Evolutionary conservation across 2,888 invertebrate species (phyloP), one percentile per base, ranked within the genome.

Genomic region (Drosophila neonasuta): DNA sequence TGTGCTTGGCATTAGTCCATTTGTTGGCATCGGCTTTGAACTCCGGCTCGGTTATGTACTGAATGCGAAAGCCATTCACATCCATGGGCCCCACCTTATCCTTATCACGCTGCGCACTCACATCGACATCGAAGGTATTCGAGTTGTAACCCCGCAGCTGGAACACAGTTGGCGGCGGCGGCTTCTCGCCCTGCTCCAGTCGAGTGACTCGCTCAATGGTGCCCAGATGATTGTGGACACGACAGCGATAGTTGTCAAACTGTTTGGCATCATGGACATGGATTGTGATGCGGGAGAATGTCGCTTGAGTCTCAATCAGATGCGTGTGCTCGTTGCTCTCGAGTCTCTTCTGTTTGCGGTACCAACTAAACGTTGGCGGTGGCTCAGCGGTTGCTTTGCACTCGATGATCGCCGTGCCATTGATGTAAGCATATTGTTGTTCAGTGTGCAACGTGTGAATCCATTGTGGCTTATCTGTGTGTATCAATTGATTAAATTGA

Each of bases 371-470:
- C 51, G 90, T 91, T n/a, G 93, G 92, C 13, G 91, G 90, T 0
- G 93, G 93, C 80, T 92, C 92, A 5, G 92, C 92, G 68, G 91
- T 91, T 56, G 92, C 93, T 80, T 92, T 90, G 89, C 94, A 94
- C 11, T 92, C 92, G 64, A 94, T 90, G 86, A 93, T 93, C 2
- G 92, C 92, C 32, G 89, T 90, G 15, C 93, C 93, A 42, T 92
- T 92, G 50, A 93, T 77, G 55, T 90, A 91, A 7, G 89, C 90
- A 51, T 89, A 91, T 62, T 89, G 86, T 29, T 84, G 71, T 49
- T 78, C 79, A 6, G 82, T 76, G 60, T 88, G 86, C 8, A 87
- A 82, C 30, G 86, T 84, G 57, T 82, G 75, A 2, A 88, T 86
- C 87, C 90, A 89, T 42, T 89, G 83, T 5, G 91, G 91, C 59